Evolutionary conservation across 2,113 vertebrate species (phyloP).

Genomic region (Colossoma macropomum): DNA sequence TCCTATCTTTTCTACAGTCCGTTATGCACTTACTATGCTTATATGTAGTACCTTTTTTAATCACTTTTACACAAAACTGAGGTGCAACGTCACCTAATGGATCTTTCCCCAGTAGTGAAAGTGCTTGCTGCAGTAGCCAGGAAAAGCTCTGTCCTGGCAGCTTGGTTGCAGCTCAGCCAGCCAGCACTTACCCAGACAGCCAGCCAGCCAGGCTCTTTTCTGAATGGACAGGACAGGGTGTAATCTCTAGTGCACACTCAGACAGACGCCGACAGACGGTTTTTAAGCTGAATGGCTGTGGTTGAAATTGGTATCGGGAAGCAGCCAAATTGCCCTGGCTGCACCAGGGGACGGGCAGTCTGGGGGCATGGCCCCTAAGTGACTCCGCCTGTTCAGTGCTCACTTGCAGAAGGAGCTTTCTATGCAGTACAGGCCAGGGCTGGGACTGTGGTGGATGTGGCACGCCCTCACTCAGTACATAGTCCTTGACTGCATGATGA

Average conservation of each 20-base stretch:
- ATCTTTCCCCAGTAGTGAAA: slow-evolving; percentile 15
- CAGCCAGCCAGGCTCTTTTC: slow-evolving; percentile 69
- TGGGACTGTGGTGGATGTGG: neutral
- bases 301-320: slow-evolving; percentile 66
- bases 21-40: neutral
- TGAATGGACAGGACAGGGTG: slow-evolving; percentile 67
- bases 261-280: slow-evolving; percentile 78
- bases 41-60: neutral
- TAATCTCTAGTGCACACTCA: slow-evolving; percentile 74
- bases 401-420: neutral
- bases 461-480: neutral
- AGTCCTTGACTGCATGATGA: neutral
- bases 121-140: slow-evolving; percentile 57
- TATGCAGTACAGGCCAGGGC: neutral
- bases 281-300: slow-evolving; percentile 77
- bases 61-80: slow-evolving; percentile 18
- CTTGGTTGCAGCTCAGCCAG: slow-evolving; percentile 73
- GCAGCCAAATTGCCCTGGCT: slow-evolving; percentile 35
- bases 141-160: slow-evolving; percentile 73
- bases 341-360: neutral
- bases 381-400: neutral
- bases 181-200: slow-evolving; percentile 67
- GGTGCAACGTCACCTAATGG: slow-evolving; percentile 13
- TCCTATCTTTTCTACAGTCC: no score
- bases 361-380: neutral